Evolutionary conservation across 92 coral and sea anemone species (phyloP).

Genomic region (Hydrozoanthus gracilis): DNA sequence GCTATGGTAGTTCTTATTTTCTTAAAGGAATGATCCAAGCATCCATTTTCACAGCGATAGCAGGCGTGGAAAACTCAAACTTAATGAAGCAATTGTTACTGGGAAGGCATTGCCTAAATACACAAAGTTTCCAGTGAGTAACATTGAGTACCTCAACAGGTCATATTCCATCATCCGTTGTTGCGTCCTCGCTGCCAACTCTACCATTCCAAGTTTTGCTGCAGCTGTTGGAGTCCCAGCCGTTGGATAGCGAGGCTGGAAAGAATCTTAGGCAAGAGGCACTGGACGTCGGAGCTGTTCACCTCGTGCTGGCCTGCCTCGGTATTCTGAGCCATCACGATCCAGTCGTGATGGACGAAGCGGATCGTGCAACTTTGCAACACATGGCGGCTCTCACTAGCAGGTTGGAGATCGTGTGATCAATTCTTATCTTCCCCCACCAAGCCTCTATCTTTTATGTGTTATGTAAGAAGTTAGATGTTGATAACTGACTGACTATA

Average conservation of each 20-base stretch:
- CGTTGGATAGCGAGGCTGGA: slow-evolving; percentile 66
- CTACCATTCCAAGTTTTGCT: slow-evolving; percentile 88
- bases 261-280: slow-evolving; percentile 77
- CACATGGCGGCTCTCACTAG: slow-evolving; percentile 87
- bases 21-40: not conserved
- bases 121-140: not conserved
- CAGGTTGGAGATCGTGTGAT: slow-evolving; percentile 56
- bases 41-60: too few relatives aligned
- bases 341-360: slow-evolving; percentile 73
- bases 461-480: too few relatives aligned
- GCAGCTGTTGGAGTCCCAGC: slow-evolving; percentile 70
- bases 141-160: slow-evolving; percentile 41
- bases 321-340: slow-evolving; percentile 97
- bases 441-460: not conserved
- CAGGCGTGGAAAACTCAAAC: too few relatives aligned
- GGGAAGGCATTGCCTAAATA: not conserved
- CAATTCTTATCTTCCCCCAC: not conserved
- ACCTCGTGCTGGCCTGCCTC: slow-evolving; percentile 86
- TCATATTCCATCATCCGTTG: slow-evolving; percentile 73
- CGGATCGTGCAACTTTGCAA: slow-evolving; percentile 84
- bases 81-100: too few relatives aligned
- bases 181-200: slow-evolving; percentile 84
- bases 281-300: slow-evolving; percentile 86
- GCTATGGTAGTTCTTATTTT: not conserved
- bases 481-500: not conserved